These are phyloP conservation scores for Sogatella furcifera DNA, from an alignment of 1,140 invertebrate species.

Conservation along the genomic window DNA sequence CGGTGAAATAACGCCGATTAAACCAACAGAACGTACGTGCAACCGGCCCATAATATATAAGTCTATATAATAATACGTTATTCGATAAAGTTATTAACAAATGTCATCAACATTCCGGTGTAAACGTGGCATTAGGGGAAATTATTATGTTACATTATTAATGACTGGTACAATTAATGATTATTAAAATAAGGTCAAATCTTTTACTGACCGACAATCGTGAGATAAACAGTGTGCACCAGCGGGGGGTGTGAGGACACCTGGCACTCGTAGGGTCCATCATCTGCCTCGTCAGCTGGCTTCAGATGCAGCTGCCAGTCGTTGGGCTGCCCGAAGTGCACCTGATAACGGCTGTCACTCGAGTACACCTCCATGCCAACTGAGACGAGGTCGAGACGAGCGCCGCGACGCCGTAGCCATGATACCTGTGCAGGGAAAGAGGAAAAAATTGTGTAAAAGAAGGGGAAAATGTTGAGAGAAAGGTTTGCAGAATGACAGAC, in stretches of 20 bases:
- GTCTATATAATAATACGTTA: too few relatives aligned
- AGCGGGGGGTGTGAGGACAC: conserved; percentile 77
- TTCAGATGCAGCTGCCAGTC: conserved; percentile 81
- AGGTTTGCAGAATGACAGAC: too few relatives aligned
- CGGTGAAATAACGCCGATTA: too few relatives aligned
- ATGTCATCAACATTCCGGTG: too few relatives aligned
- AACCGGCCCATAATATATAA: too few relatives aligned
- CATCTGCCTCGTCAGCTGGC: conserved; percentile 66
- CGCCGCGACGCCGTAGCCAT: conserved; percentile 59
- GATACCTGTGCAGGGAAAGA: conserved; percentile 43
- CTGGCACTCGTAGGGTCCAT: conserved; percentile 76
- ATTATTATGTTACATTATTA: too few relatives aligned
- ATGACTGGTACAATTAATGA: too few relatives aligned
- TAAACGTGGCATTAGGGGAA: too few relatives aligned
- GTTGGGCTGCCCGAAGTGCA: conserved; percentile 16
- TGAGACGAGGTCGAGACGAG: conserved; percentile 60
- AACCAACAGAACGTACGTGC: too few relatives aligned
- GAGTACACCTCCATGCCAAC: conserved; percentile 67
- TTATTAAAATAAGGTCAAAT: too few relatives aligned
- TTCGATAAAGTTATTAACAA: too few relatives aligned
- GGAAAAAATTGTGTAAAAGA: neutral
- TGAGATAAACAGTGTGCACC: conserved; percentile 68
- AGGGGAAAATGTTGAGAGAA: neutral
- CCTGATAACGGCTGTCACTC: conserved; percentile 39
- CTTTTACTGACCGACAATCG: conserved; percentile 64